phyloP scores from a whole-genome alignment of 2,888 invertebrate genomes.

The Caenorhabditis wallacei region DNA sequence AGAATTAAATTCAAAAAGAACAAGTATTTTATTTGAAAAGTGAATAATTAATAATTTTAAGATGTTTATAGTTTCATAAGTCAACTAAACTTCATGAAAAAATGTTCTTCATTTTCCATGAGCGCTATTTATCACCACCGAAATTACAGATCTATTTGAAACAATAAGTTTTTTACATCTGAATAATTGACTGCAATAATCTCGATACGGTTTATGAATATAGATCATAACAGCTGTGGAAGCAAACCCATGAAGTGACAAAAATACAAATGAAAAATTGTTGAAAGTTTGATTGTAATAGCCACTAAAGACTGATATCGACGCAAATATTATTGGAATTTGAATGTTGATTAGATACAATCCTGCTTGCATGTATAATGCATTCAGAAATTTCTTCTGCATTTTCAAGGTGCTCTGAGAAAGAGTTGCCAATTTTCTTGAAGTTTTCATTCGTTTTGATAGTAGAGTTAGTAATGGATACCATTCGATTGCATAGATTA shows the following conservation, averaged over 20 bases:
- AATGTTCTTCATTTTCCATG: too few species aligned
- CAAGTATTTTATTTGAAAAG: too few species aligned
- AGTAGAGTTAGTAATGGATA: not conserved
- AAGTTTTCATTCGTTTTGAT: not conserved
- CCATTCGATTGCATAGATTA: not conserved
- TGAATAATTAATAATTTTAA: too few species aligned
- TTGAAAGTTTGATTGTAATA: not conserved
- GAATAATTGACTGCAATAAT: too few species aligned
- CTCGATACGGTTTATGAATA: not conserved
- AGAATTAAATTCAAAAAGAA: too few species aligned
- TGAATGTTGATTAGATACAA: conserved; percentile 3
- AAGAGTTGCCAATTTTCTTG: not conserved
- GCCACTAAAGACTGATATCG: not conserved
- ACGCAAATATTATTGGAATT: conserved; percentile 6
- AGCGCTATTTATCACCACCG: too few species aligned
- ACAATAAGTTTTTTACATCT: too few species aligned
- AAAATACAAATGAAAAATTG: not conserved
- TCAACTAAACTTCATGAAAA: too few species aligned
- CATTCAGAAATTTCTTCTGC: conserved; percentile 5
- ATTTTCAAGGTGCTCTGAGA: conserved; percentile 11
- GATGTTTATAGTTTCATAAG: too few species aligned
- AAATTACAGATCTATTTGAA: too few species aligned
- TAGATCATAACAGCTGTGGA: not conserved
- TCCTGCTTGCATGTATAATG: not conserved
- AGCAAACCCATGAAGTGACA: not conserved